A percentile compares a stretch with the other conserved stretches of the same genome.
Evolutionary conservation across 2,113 vertebrate species (phyloP).

Genomic region (Loxodonta africana): DNA sequence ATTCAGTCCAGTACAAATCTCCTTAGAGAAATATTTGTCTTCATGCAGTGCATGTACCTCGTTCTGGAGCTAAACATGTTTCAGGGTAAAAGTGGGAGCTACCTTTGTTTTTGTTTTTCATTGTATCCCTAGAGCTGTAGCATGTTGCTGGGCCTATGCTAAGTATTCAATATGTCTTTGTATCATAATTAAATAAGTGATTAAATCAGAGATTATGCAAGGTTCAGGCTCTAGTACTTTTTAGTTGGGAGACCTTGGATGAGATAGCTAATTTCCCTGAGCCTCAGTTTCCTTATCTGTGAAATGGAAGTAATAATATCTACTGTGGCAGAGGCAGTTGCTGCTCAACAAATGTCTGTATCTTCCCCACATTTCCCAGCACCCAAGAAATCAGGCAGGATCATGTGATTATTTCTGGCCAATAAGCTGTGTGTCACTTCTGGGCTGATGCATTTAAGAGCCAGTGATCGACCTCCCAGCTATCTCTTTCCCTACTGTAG

Average conservation of each 20-base stretch:
- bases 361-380: neutral
- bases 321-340: neutral
- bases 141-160: neutral
- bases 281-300: neutral
- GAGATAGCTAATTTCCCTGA: constrained; percentile 7
- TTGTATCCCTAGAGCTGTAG: neutral
- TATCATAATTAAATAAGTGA: neutral
- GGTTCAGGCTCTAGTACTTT: neutral
- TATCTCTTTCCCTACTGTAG: neutral
- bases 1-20: neutral
- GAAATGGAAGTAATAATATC: neutral
- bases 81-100: neutral
- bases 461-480: neutral
- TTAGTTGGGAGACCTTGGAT: neutral
- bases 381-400: neutral
- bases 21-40: neutral
- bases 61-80: neutral
- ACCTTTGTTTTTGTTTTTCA: neutral
- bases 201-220: neutral
- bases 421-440: neutral
- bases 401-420: neutral
- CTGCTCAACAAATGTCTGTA: neutral
- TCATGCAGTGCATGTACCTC: neutral
- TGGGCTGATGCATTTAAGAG: neutral
- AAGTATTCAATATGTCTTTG: neutral